phyloP scores from a whole-genome alignment of 2,888 invertebrate species.

The Caenorhabditis uteleia region DNA sequence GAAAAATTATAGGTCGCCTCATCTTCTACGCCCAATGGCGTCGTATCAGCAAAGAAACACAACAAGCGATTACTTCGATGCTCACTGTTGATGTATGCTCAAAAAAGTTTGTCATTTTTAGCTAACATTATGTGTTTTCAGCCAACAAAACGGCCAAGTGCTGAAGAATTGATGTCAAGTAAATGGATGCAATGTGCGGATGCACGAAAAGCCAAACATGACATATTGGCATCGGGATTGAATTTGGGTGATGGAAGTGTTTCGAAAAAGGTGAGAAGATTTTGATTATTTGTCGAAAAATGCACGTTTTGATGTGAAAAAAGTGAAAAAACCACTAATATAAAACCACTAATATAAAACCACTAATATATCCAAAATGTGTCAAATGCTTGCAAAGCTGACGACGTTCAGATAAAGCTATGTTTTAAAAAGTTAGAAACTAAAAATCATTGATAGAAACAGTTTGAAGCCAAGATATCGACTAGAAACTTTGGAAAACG shows the following conservation, averaged over 20 bases:
- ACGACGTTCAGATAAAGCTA: too few species aligned
- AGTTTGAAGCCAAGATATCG: too few species aligned
- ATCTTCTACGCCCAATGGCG: conserved; percentile 45
- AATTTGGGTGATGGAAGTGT: background rate
- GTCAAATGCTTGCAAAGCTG: too few species aligned
- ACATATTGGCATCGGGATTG: conserved; percentile 4
- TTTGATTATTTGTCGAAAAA: background rate
- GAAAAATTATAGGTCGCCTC: conserved; percentile 35
- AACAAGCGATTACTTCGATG: conserved; percentile 38
- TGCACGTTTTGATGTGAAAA: background rate
- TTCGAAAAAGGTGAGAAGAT: background rate
- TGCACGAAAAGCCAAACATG: conserved; percentile 18
- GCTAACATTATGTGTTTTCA: background rate
- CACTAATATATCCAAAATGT: too few species aligned
- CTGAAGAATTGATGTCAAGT: conserved; percentile 16
- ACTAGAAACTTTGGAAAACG: too few species aligned
- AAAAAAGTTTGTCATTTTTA: background rate
- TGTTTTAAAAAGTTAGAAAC: too few species aligned
- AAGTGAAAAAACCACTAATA: too few species aligned
- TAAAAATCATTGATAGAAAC: too few species aligned
- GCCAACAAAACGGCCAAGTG: conserved; percentile 20
- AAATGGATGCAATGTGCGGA: conserved; percentile 37
- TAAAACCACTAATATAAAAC: too few species aligned
- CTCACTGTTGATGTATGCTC: conserved; percentile 39
- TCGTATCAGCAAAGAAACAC: conserved; percentile 28